Conservation (phyloP, 2,113 vertebrate genomes). For the Bolborhynchus lineola region DNA sequence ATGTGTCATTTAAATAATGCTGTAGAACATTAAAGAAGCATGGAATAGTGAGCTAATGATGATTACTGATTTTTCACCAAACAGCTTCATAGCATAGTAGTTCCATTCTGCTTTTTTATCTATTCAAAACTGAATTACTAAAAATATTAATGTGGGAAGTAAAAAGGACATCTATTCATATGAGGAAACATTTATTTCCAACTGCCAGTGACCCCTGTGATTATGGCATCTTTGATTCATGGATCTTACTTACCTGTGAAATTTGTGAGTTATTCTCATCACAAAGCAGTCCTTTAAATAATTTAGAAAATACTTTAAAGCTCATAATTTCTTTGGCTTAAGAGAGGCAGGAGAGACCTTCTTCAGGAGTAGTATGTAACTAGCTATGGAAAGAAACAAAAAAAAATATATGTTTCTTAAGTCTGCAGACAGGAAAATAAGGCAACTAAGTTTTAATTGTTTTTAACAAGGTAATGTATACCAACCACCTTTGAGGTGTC, state of each 20-base stretch:
- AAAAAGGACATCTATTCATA: slow-evolving; percentile 10
- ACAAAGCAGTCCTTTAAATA: not conserved
- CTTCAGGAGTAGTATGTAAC: not conserved
- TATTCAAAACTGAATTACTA: slow-evolving; percentile 7
- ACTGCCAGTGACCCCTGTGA: not conserved
- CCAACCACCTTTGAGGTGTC: accelerated
- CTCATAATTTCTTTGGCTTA: not conserved
- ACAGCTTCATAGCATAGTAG: not conserved
- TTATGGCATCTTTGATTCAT: not conserved
- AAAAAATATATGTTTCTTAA: not conserved
- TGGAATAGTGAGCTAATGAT: not conserved
- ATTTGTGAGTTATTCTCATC: not conserved
- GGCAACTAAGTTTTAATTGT: not conserved
- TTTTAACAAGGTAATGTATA: not conserved
- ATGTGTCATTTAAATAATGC: not conserved
- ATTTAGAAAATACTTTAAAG: not conserved
- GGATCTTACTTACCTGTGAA: not conserved
- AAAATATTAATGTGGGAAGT: not conserved
- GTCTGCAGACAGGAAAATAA: not conserved
- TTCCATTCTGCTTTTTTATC: not conserved
- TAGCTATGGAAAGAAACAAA: not conserved
- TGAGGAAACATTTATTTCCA: not conserved
- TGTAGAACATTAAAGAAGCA: not conserved
- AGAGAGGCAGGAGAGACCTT: not conserved
- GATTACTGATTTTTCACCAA: not conserved